A percentile compares a stretch with the other conserved stretches of the same genome.
phyloP scores from a whole-genome alignment of 2,797 vertebrate species.

The Sebastes nivosus region DNA sequence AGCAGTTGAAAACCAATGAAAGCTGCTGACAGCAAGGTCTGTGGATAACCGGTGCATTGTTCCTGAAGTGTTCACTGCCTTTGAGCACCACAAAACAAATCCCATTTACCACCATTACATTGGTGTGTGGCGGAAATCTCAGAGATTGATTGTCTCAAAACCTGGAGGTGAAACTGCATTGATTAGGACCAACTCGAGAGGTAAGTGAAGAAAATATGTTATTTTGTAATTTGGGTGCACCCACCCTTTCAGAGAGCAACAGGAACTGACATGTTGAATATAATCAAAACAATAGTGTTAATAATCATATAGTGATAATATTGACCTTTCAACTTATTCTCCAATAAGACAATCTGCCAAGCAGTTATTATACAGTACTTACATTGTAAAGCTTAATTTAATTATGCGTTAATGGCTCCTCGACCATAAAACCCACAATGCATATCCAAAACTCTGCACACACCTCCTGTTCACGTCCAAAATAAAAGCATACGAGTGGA shows the following conservation, averaged over 20 bases:
- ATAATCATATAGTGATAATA: neutral
- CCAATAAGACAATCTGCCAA: neutral
- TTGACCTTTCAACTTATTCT: neutral
- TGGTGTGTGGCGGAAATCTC: too few relatives aligned
- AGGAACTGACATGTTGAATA: neutral
- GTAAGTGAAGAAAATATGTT: neutral
- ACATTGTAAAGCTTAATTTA: neutral
- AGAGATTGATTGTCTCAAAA: too few relatives aligned
- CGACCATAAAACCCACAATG: neutral
- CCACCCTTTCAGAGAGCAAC: neutral
- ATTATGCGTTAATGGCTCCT: neutral
- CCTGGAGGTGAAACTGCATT: neutral
- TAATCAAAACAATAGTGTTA: neutral
- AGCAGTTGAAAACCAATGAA: neutral
- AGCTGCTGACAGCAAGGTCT: too few relatives aligned
- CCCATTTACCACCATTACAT: too few relatives aligned
- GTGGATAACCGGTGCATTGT: too few relatives aligned
- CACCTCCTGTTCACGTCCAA: neutral
- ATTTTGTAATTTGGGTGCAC: neutral
- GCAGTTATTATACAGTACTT: neutral
- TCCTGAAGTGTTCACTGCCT: too few relatives aligned
- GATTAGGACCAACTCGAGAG: neutral
- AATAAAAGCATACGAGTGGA: neutral
- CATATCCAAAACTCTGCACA: neutral
- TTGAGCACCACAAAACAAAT: too few relatives aligned